Evolutionary conservation across 2,113 vertebrate species (phyloP).

Genomic region (Emydura subglobosa): DNA sequence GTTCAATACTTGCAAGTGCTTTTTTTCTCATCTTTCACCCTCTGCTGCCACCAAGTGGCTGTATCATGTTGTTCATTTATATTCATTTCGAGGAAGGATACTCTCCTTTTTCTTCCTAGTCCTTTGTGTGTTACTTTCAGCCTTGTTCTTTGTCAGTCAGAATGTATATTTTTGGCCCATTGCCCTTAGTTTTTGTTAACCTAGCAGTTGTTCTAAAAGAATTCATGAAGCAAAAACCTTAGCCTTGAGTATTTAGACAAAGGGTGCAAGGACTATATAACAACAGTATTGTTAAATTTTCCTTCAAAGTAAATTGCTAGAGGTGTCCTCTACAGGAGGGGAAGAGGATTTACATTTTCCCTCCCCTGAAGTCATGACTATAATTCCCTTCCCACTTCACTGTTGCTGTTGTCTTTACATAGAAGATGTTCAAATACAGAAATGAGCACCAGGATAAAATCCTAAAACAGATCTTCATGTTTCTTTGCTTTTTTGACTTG

Average conservation of each 20-base stretch:
- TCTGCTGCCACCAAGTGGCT: slow-evolving; percentile 80
- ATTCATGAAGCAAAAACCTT: too few relatives aligned
- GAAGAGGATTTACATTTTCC: too few relatives aligned
- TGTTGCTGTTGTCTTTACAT: not conserved
- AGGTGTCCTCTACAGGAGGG: too few relatives aligned
- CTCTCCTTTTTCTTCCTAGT: not conserved
- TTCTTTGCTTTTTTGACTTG: not conserved
- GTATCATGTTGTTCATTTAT: not conserved
- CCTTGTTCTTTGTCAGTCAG: not conserved
- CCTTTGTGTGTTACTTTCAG: not conserved
- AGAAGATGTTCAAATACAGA: not conserved
- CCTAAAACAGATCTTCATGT: not conserved
- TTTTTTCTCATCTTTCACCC: slow-evolving; percentile 64
- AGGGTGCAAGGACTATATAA: too few relatives aligned
- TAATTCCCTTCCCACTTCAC: not conserved
- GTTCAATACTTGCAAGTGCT: rapidly evolving
- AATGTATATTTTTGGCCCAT: not conserved
- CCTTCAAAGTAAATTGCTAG: too few relatives aligned
- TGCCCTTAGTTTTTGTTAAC: not conserved
- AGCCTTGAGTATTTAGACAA: too few relatives aligned
- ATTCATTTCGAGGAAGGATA: not conserved
- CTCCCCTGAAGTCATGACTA: too few relatives aligned
- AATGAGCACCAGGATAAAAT: not conserved
- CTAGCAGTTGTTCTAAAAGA: too few relatives aligned
- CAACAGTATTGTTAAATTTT: too few relatives aligned